Evolutionary conservation across 2,113 vertebrate species (phyloP).

Genomic region (Anarhynchus alexandrinus): DNA sequence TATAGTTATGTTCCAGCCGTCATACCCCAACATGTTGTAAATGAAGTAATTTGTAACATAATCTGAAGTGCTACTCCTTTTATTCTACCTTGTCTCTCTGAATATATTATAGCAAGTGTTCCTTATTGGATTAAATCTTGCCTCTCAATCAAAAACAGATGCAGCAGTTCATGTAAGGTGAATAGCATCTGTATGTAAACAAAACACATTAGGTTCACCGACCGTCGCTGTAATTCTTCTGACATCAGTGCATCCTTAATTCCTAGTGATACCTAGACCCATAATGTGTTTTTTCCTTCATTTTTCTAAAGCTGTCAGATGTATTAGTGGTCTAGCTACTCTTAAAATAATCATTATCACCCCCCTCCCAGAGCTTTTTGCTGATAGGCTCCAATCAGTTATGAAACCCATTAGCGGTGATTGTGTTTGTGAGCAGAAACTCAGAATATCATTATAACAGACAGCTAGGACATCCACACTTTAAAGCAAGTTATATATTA

Average conservation of each 20-base stretch:
- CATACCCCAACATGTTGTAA: not conserved
- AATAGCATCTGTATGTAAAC: not conserved
- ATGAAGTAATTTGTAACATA: not conserved
- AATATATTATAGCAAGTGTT: not conserved
- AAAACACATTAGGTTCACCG: not conserved
- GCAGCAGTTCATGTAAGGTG: not conserved
- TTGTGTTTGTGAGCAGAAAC: not conserved
- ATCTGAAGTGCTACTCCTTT: not conserved
- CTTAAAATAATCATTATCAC: not conserved
- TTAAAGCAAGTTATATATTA: slow-evolving; percentile 38
- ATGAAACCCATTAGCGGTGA: not conserved
- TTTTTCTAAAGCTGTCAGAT: not conserved
- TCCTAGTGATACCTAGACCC: not conserved
- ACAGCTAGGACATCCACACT: not conserved
- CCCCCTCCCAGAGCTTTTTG: not conserved
- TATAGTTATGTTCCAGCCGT: not conserved
- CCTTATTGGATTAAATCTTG: not conserved
- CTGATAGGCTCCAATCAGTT: not conserved
- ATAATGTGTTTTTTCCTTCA: not conserved
- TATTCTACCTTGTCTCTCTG: not conserved
- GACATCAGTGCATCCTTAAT: not conserved
- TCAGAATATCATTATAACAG: not conserved
- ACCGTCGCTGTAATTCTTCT: not conserved
- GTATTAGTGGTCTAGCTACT: not conserved
- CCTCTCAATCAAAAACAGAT: not conserved